Base-by-base conservation (phyloP, 2,797 vertebrate genomes). In the Gymnodraco acuticeps region DNA sequence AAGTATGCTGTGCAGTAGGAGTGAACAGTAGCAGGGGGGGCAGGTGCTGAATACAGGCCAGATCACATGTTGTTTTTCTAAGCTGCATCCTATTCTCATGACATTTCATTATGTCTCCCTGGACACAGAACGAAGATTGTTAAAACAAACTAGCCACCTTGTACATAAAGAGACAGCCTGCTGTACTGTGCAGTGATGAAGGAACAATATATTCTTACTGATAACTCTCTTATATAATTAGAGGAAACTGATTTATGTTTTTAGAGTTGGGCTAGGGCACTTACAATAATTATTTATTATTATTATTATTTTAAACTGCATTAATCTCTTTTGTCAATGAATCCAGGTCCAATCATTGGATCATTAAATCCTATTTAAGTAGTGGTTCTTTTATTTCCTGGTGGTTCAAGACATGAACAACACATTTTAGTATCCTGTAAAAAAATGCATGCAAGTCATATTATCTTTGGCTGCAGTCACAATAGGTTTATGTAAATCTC, bases 51-150 rank as follows among this genome's bases (percentile, higher is more conserved):
- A 75, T 84, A 88, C 84, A 86, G 67, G 20, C 66, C 63, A 17
- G 63, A 76, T 88, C 88, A 90, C 82, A 53, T 90, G 89, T 77
- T 90, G 88, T 89, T 91, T 90, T 74, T 80, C 72, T 43, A 64
- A 59, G 64, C 73, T 70, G 54, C 19, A 3, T 79, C 42, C 51
- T 86, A 79, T 73, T 81, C 85, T 82, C 89, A 67, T 86, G 87
- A 78, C 70, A 56, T 47, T 72, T 78, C 77, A 48, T 82, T 70
- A 78, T 56, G 59, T 75, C 20, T 87, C 87, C 72, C 53, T 54
- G 46, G 80, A 75, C 61, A 62, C 62, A 65, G 72, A 54, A 20
- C 3, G 47, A 52, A 46, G 59, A 72, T 41, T 12, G 38, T 19
- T 72, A 10, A 60, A 72, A 64, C 23, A 70, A 70, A 73, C 19